Evolutionary conservation across 2,888 invertebrate species (phyloP).

Genomic region (Coelinius sp.): DNA sequence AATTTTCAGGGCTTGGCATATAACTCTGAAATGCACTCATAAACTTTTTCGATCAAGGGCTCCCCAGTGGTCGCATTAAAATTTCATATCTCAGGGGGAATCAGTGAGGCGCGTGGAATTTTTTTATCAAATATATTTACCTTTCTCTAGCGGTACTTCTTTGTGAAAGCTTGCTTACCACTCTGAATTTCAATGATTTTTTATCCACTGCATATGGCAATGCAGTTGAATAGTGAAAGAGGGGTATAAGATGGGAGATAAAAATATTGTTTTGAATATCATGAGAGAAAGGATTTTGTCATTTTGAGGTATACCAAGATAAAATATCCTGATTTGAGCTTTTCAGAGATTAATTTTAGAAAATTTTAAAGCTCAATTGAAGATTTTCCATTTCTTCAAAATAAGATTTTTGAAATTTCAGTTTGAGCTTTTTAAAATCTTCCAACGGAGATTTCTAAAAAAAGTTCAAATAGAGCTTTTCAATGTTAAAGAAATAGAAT

Average conservation of each 20-base stretch:
- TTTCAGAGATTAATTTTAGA: no score
- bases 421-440: no score
- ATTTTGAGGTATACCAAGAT: no score
- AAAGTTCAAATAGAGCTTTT: no score
- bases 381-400: no score
- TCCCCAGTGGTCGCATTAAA: constrained; percentile 27
- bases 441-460: no score
- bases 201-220: not conserved
- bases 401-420: no score
- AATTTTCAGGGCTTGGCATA: not conserved
- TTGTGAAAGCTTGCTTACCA: not conserved
- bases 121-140: constrained; percentile 21
- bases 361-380: no score
- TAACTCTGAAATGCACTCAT: not conserved
- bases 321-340: no score
- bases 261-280: not conserved
- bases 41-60: constrained; percentile 29
- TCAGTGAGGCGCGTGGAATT: constrained; percentile 31
- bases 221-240: constrained; percentile 4
- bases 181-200: constrained; percentile 19
- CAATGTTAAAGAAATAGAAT: no score
- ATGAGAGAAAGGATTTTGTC: not conserved
- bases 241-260: not conserved
- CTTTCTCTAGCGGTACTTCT: not conserved
- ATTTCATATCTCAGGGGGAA: constrained; percentile 35